phyloP scores from a whole-genome alignment of 2,888 invertebrate species.

The Aromia moschata region DNA sequence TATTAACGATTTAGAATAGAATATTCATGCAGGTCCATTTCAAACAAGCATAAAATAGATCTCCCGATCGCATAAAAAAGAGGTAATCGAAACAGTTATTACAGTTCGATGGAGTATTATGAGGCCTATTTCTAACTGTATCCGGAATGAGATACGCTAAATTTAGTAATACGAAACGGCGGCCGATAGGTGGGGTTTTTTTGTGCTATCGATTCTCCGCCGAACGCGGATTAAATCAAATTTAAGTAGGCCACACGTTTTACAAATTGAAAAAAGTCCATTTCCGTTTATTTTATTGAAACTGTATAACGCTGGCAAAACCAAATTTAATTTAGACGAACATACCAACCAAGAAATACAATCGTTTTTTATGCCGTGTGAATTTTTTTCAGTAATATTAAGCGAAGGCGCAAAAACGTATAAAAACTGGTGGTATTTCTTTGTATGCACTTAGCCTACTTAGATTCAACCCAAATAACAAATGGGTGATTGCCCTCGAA shows the following conservation, averaged over 20 bases:
- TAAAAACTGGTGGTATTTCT: background rate
- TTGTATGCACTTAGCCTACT: too few relatives aligned
- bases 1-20: background rate
- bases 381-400: background rate
- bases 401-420: background rate
- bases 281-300: background rate
- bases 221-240: background rate
- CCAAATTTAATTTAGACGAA: background rate
- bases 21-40: background rate
- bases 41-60: background rate
- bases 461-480: too few relatives aligned
- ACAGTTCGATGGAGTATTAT: background rate
- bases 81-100: background rate
- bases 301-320: background rate
- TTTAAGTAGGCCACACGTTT: background rate
- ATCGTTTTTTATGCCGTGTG: background rate
- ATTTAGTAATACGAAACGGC: background rate
- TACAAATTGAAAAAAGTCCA: background rate
- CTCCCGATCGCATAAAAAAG: background rate
- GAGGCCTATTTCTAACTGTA: background rate
- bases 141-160: background rate
- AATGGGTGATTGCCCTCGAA: too few relatives aligned
- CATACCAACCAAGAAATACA: background rate
- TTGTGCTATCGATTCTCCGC: background rate
- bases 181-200: too few relatives aligned